Evolutionary conservation across 2,888 invertebrate species (phyloP), one percentile per base, ranked within the genome.

Genomic region (Agrochola litura): DNA sequence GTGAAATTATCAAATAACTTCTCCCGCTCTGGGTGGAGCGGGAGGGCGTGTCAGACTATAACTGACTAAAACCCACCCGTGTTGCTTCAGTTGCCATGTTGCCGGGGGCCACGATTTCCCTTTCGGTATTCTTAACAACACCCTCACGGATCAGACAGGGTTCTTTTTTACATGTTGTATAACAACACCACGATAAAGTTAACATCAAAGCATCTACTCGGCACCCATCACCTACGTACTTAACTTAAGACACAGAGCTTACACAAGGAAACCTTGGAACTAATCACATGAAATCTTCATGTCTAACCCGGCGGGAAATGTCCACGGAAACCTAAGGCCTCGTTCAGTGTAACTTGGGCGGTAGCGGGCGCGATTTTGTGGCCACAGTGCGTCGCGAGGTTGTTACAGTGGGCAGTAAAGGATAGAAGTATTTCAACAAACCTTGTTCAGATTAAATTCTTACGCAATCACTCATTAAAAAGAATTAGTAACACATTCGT

Each of bases 241-340:
- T 16, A n/a, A 16, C 49, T 2, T 43, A 43, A n/a, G 8, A 19
- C 6, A 52, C 43, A 60, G 4, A 14, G 14, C 25, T 25, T 19
- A 49, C n/a, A 63, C 16, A 43, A 73, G 14, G n/a, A 37, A 61
- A 73, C 60, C 70, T 76, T 77, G 54, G 58, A 73, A 49, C 54
- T 69, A 76, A 76, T 76, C 70, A 49, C 70, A 73, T 41, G 25
- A 75, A 83, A 72, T 83, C 75, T 60, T 66, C 56, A 25, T n/a
- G 10, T 30, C 46, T 54, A 25, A 64, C 1, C 63, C 37, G 14
- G 54, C 25, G 9, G 58, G 19, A 46, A 19, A 43, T 66, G 56
- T 76, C 63, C 22, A 56, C 54, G 37, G 49, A 16, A 37, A 1
- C 5, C 6, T 71, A 46, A 43, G 67, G 67, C 43, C 67, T 66